Conservation (phyloP, 2,113 vertebrate genomes). For the Spea bombifrons region DNA sequence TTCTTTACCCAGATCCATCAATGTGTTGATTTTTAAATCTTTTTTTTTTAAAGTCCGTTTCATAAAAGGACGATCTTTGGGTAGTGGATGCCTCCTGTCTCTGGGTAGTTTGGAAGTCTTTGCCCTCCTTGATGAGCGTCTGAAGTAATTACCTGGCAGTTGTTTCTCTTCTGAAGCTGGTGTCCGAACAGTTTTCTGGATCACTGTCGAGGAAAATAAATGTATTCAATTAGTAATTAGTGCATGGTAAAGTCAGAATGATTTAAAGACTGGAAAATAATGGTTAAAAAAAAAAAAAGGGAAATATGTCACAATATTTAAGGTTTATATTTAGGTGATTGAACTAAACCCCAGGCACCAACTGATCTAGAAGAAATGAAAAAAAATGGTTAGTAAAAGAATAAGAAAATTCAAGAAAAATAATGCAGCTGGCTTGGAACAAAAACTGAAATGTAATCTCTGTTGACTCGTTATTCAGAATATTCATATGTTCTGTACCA, state of each 20-base stretch:
- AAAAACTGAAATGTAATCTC: neutral
- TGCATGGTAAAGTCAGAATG: neutral
- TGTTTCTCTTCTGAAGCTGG: slow-evolving; percentile 52
- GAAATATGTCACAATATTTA: neutral
- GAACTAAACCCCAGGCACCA: neutral
- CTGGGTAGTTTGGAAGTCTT: slow-evolving; percentile 13
- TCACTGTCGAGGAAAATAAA: slow-evolving; percentile 53
- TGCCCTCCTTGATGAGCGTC: neutral
- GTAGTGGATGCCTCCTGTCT: slow-evolving; percentile 19
- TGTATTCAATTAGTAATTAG: neutral
- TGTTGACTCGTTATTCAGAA: neutral
- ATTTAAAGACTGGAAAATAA: neutral
- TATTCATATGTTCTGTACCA: too few relatives aligned
- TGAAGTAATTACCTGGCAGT: slow-evolving; percentile 51
- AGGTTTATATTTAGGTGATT: neutral
- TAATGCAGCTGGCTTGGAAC: neutral
- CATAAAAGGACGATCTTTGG: slow-evolving; percentile 17
- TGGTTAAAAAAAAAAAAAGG: neutral
- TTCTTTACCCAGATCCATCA: slow-evolving; percentile 11
- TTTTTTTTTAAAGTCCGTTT: slow-evolving; percentile 20
- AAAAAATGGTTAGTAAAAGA: neutral
- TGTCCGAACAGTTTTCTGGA: slow-evolving; percentile 54
- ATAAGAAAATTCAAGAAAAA: neutral
- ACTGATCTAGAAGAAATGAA: neutral
- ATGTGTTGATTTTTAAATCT: slow-evolving; percentile 19